Conservation (phyloP, 2,113 vertebrate genomes). For the Gobiocypris rarus region DNA sequence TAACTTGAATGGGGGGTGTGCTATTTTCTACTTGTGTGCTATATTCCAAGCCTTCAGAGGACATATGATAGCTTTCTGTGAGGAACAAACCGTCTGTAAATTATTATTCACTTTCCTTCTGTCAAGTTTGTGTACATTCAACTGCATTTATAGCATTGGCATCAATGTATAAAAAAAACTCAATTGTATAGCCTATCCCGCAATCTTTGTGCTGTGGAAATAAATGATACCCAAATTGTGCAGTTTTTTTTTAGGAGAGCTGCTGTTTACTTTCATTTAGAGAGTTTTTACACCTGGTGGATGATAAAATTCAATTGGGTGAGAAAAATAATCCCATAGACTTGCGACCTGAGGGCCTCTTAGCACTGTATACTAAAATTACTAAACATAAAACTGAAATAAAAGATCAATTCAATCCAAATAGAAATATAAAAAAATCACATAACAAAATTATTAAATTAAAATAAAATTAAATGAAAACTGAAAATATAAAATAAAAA, state of each 20-base stretch:
- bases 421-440: too few species aligned
- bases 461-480: neutral
- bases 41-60: neutral
- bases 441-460: too few species aligned
- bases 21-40: too few species aligned
- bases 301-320: neutral
- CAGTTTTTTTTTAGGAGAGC: neutral
- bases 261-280: too few species aligned
- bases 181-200: too few species aligned
- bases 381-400: neutral
- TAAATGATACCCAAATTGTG: neutral
- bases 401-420: too few species aligned
- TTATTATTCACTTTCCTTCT: neutral
- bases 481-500: too few species aligned
- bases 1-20: neutral
- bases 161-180: neutral
- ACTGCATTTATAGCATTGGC: neutral
- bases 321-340: too few species aligned
- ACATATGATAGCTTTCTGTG: neutral
- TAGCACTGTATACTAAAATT: too few species aligned
- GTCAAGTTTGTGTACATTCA: neutral
- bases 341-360: too few species aligned
- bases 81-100: neutral
- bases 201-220: neutral
- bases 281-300: neutral